Conservation (phyloP, 53 echinoderm and acorn worm species). For the Holothuria leucospilota region DNA sequence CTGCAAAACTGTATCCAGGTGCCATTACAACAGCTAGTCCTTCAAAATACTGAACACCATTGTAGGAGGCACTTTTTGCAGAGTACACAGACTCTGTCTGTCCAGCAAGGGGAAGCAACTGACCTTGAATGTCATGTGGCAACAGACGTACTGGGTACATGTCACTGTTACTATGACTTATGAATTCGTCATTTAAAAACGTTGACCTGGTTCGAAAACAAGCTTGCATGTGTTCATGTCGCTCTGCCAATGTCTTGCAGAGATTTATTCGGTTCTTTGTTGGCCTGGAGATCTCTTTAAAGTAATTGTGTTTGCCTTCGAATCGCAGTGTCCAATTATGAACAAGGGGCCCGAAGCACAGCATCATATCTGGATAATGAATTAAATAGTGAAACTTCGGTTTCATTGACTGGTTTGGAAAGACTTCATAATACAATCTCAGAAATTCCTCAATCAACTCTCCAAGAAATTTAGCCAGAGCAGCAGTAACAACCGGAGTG, state of each 20-base stretch:
- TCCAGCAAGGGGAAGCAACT: background rate
- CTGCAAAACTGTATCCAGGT: conserved; percentile 4
- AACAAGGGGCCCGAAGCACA: conserved; percentile 17
- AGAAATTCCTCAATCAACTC: background rate
- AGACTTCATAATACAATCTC: background rate
- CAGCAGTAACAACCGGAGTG: background rate
- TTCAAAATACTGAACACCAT: background rate
- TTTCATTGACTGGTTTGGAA: conserved; percentile 10
- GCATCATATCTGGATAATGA: conserved; percentile 34
- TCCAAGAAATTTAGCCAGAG: background rate
- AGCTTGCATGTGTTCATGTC: conserved; percentile 45
- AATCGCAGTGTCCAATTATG: conserved; percentile 13
- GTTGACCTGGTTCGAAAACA: background rate
- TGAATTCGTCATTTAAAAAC: too few relatives aligned
- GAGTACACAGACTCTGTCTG: background rate
- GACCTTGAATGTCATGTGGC: background rate
- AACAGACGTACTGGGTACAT: background rate
- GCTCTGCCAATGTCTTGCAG: conserved; percentile 20
- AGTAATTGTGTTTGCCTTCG: conserved; percentile 43
- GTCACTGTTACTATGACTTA: background rate
- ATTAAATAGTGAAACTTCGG: conserved; percentile 38
- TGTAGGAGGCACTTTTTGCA: background rate
- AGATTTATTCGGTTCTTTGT: conserved; percentile 42
- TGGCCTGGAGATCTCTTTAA: conserved; percentile 2
- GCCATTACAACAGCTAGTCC: background rate